phyloP scores from a whole-genome alignment of 2,888 invertebrate genomes.

The Carpatolechia fugitivella region DNA sequence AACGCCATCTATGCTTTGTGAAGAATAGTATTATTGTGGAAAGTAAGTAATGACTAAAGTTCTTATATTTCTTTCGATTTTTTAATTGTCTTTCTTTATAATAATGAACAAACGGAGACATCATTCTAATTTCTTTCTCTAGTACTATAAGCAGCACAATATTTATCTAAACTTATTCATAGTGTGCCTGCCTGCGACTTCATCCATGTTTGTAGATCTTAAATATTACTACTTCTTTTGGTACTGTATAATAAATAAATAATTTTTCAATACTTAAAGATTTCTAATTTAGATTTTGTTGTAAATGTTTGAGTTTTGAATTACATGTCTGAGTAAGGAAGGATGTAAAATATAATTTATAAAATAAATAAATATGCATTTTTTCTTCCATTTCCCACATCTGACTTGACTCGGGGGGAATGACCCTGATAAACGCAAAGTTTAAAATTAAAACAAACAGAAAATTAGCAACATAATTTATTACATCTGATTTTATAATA shows the following conservation, averaged over 20 bases:
- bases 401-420: no score
- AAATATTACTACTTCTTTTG: constrained; percentile 37
- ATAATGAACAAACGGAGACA: not conserved
- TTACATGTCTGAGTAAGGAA: constrained; percentile 55
- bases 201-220: constrained; percentile 50
- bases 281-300: constrained; percentile 63
- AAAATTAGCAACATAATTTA: constrained; percentile 17
- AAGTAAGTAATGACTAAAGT: not conserved
- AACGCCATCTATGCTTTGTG: no score
- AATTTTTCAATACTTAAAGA: constrained; percentile 56
- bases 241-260: constrained; percentile 48
- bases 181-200: constrained; percentile 35
- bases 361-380: constrained; percentile 40
- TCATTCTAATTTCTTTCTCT: no score
- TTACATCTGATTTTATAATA: constrained; percentile 5
- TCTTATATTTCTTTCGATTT: not conserved
- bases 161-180: no score
- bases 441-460: no score
- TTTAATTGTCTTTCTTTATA: not conserved
- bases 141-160: no score
- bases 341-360: constrained; percentile 58
- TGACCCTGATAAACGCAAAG: no score
- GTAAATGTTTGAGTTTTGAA: constrained; percentile 59
- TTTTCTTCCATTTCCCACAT: constrained; percentile 26
- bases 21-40: not conserved